Evolutionary conservation across 2,888 invertebrate species (phyloP).

Genomic region (Megalurothrips usitatus): DNA sequence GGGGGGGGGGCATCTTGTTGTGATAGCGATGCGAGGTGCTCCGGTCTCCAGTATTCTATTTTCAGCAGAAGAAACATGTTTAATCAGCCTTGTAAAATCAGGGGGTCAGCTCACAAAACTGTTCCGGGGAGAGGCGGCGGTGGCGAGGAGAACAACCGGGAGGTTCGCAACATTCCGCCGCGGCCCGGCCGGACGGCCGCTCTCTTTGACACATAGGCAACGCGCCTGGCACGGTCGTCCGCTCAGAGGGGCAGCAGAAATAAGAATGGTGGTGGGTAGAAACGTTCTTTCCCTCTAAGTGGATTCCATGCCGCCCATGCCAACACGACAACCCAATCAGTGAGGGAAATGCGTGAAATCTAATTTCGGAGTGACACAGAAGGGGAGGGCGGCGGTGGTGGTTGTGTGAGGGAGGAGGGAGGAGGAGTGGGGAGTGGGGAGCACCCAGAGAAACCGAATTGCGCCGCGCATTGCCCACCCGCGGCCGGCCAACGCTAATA

Average conservation of each 20-base stretch:
- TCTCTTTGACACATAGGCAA: too few species aligned
- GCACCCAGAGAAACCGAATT: neutral
- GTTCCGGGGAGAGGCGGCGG: too few species aligned
- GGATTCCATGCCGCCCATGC: neutral
- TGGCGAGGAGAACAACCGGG: too few species aligned
- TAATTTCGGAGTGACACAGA: neutral
- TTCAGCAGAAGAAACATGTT: too few species aligned
- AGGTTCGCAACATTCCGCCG: too few species aligned
- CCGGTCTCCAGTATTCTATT: too few species aligned
- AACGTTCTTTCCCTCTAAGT: neutral
- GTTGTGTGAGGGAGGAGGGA: neutral
- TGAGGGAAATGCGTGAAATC: slow-evolving; percentile 22
- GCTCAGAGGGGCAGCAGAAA: neutral
- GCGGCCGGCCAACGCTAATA: neutral
- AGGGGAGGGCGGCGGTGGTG: neutral
- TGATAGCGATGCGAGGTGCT: too few species aligned
- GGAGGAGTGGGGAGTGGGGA: neutral
- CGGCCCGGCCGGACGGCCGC: too few species aligned
- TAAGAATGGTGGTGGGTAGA: neutral
- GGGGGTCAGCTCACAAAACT: too few species aligned
- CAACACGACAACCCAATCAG: neutral
- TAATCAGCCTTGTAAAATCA: too few species aligned
- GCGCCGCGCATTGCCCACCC: neutral
- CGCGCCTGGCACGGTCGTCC: neutral
- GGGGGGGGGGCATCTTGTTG: too few species aligned